Evolutionary conservation across 2,113 vertebrate species (phyloP), one percentile per base, ranked within the genome.

Genomic region (Amazona vittata): DNA sequence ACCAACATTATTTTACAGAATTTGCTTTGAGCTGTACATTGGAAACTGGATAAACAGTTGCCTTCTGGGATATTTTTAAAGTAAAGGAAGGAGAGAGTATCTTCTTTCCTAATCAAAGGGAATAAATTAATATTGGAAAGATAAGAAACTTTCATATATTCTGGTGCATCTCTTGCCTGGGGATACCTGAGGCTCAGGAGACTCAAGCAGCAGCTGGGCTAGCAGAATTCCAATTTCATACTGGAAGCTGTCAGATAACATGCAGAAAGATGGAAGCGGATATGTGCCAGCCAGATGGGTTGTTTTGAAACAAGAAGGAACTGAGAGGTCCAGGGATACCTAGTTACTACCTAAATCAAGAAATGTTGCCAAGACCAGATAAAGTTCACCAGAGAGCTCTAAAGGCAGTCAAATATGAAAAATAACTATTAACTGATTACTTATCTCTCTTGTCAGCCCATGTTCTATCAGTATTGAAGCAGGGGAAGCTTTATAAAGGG

Each of bases 101-200:
- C 62, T 43, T 83, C 31, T 86, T 80, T 55, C 60, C 60, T 65
- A 79, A 93, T 96, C 86, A 91, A 94, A 94, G 64, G 29, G 95
- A 94, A 95, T 78, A 92, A 94, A 91, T 95, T 91, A 79, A 78
- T 86, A 75, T 50, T 68, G 60, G 77, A 52, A 89, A 64, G 52
- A 78, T 71, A 84, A 89, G 89, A 89, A 89, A 60, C 47, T 81
- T 91, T 86, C 47, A 94, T 84, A 55, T 83, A 64, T 93, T 91
- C 60, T 65, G 47, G 68, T 81, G 65, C 35, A 69, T 94, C 37
- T 96, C 74, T 95, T 87, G 55, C 52, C 91, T 82, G 52, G 41
- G 67, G 77, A 79, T 82, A 85, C 39, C 39, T 71, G 49, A 33
- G 39, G 22, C 77, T 94, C 57, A 3, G 65, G 77, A 87, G 95